Evolutionary conservation across 2,797 vertebrate genomes (phyloP), one percentile per base, ranked within the genome.

Genomic region (Amblyraja radiata): DNA sequence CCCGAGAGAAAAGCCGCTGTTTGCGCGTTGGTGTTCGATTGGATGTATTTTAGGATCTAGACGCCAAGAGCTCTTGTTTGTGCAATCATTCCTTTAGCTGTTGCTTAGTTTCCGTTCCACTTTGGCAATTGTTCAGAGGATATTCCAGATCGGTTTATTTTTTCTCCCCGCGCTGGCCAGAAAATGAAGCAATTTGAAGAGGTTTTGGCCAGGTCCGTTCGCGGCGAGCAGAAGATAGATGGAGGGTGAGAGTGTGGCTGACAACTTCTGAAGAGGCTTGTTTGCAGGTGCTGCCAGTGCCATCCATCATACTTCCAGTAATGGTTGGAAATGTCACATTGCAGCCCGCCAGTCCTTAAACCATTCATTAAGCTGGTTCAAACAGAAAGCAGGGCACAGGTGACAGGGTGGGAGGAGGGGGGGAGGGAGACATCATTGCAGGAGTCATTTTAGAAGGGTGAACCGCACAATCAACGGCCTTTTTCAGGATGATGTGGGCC

Each of bases 301-400:
- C 93, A 93, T 93, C 94, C 94, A 93, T 94, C 94, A 93, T 92
- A 93, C 94, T 93, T 94, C 84, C 83, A 23, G 86, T 81, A 88
- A 92, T 94, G 93, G 93, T 46, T 93, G 74, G 93, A 93, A 93
- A 93, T 93, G 94, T 90, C 93, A 93, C 65, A 88, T 68, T 32
- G 61, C 83, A 86, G 61, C 68, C 84, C 16, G n/a, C 36, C 14
- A 58, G 68, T 68, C 84, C 68, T 88, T 88, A 88, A 68, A 32
- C 28, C 84, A 68, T 88, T 88, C 63, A 18, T 88, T 88, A 88
- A 88, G 68, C 14, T 88, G 84, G 84, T 65, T 88, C 84, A 68
- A 88, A 88, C 84, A 68, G 84, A 68, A 88, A 68, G 1, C 84
- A 88, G 63, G 84, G 2, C 84, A 21, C 16, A 8, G 5, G 79